Evolutionary conservation across 1,140 invertebrate species (phyloP).

Genomic region (Cephus cinctus): DNA sequence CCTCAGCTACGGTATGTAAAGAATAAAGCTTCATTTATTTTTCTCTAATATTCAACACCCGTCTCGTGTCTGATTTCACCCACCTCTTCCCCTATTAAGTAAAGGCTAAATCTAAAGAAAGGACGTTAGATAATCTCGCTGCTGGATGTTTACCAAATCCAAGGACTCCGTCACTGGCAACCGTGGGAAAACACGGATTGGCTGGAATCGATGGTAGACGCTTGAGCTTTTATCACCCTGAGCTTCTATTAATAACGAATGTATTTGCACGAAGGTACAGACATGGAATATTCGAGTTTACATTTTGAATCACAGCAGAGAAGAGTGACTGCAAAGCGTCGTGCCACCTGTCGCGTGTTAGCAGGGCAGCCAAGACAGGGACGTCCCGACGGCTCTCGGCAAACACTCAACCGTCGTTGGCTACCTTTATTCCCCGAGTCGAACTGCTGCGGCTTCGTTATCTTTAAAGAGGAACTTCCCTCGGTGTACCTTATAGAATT

Average conservation of each 20-base stretch:
- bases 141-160: too few species aligned
- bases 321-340: conserved; percentile 20
- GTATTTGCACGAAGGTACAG: conserved; percentile 37
- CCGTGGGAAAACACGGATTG: too few species aligned
- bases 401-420: conserved; percentile 32
- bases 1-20: conserved; percentile 48
- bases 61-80: too few species aligned
- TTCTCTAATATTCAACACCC: conserved; percentile 40
- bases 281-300: conserved; percentile 43
- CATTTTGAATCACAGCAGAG: conserved; percentile 38
- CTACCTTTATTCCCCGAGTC: conserved; percentile 36
- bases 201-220: too few species aligned
- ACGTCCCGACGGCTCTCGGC: conserved; percentile 23
- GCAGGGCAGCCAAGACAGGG: too few species aligned
- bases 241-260: conserved; percentile 42
- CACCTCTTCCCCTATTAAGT: too few species aligned
- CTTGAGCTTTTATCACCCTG: too few species aligned
- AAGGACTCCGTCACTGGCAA: too few species aligned
- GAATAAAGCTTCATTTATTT: conserved; percentile 52
- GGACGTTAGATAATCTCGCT: too few species aligned
- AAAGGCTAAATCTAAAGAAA: too few species aligned
- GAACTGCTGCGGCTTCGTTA: conserved; percentile 42
- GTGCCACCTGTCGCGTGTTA: conserved; percentile 43
- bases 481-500: too few species aligned
- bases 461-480: conserved; percentile 38